Percentiles rank a stretch among this genome's conserved stretches.
Evolutionary conservation across 2,888 invertebrate species (phyloP).

Genomic region (Ophion obscuratus): DNA sequence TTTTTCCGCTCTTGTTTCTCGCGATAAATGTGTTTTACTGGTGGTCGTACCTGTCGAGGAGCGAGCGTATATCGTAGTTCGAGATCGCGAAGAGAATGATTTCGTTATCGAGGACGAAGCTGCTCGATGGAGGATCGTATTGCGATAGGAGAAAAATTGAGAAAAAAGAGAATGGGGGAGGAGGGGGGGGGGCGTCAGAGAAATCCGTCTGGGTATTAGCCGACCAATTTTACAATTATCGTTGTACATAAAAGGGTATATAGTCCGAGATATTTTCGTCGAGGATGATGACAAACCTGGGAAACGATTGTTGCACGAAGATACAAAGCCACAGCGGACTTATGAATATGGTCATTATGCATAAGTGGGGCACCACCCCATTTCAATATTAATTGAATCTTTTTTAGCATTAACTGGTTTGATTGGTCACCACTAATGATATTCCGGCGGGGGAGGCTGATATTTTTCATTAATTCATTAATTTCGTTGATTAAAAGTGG

Average conservation of each 20-base stretch:
- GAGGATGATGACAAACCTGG: constrained; percentile 3
- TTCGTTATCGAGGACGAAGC: constrained; percentile 22
- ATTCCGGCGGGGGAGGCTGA: no score
- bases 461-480: no score
- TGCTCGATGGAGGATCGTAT: constrained; percentile 1
- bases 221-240: constrained; percentile 65
- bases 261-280: constrained; percentile 33
- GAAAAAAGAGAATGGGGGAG: neutral
- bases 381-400: no score
- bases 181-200: constrained; percentile 32
- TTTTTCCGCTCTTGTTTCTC: constrained; percentile 91
- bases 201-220: constrained; percentile 65
- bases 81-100: constrained; percentile 60
- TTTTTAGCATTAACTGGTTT: no score
- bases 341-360: no score
- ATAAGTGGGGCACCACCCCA: no score
- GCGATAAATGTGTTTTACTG: constrained; percentile 92
- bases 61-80: constrained; percentile 85
- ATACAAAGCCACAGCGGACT: no score
- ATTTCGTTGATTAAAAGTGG: no score
- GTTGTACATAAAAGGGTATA: constrained; percentile 60
- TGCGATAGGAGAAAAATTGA: neutral
- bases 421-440: no score
- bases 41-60: constrained; percentile 89
- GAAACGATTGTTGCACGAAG: neutral